Evolutionary conservation across 2,113 vertebrate species (phyloP).

Genomic region (Urocynchramus pylzowi): DNA sequence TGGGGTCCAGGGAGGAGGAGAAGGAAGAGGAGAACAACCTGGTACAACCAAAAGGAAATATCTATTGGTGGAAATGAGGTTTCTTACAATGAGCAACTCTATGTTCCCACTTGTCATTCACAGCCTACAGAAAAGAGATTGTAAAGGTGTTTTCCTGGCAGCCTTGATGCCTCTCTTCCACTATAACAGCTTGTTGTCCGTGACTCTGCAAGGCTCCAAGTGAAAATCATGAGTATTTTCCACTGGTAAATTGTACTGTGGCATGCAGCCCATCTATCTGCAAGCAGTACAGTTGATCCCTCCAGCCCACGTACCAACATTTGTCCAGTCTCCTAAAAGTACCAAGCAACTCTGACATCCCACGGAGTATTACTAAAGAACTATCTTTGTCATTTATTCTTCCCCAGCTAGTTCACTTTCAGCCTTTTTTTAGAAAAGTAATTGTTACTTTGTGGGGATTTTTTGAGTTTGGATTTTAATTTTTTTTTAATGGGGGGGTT

Average conservation of each 20-base stretch:
- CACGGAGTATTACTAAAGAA: rapidly evolving
- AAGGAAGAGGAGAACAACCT: neutral
- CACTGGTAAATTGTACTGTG: rapidly evolving
- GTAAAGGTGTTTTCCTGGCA: neutral
- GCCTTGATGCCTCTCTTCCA: neutral
- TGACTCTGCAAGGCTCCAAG: neutral
- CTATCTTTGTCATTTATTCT: neutral
- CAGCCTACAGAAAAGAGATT: neutral
- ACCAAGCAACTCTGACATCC: neutral
- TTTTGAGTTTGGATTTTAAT: neutral
- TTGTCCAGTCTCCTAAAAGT: neutral
- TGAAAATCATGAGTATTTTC: neutral
- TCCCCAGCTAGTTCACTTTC: neutral
- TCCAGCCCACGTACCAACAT: rapidly evolving
- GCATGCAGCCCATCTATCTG: neutral
- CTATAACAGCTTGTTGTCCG: neutral
- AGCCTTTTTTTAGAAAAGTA: neutral
- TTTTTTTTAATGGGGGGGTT: too few relatives aligned
- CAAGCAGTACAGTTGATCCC: neutral
- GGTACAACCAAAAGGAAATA: neutral
- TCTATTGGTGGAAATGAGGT: neutral
- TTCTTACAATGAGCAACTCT: neutral
- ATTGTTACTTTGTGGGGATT: neutral
- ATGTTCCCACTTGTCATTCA: neutral
- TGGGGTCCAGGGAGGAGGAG: neutral